Evolutionary conservation across 2,797 vertebrate species (phyloP), one percentile per base, ranked within the genome.

Genomic region (Podarcis lilfordi): DNA sequence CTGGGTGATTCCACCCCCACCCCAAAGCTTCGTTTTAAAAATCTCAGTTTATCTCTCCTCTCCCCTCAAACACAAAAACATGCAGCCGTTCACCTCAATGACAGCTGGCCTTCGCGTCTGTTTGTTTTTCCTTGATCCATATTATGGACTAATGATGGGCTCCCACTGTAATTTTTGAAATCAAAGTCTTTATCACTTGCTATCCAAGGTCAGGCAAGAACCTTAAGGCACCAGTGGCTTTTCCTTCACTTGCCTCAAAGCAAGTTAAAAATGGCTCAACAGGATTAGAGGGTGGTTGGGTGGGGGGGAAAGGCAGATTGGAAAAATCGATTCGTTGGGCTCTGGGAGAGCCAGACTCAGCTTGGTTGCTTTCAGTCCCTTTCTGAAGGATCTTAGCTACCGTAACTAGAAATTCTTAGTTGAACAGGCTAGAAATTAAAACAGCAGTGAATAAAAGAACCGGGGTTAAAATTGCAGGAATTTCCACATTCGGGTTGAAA

Each of bases 291-390:
- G 43, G 45, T 27, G 43, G 13, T 27, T 25, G 61, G 64, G 13
- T 85, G 92, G 93, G 82, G 8, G 86, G 69, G 15, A 43, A 13
- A 68, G n/a, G 21, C 71, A 93, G 94, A 94, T 78, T 87, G 91
- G 89, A 93, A 89, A 93, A 95, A 93, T 92, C 91, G 93, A 93
- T 95, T 95, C 94, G 94, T 91, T 93, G 93, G 94, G 90, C 91
- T 93, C 45, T 64, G 68, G 37, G 78, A 80, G 69, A 85, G 3
- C 25, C 25, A 69, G 21, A 59, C 72, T 75, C 6, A 23, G 32
- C 25, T 17, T 81, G 43, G 59, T 37, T 11, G 61, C 8, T 50
- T 80, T 6, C 32, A 86, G 89, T 80, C 61, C 89, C 81, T 89
- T 75, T 86, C 74, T 87, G 80, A 77, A 10, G 0, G 91, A 86